Conservation (phyloP, 2,797 vertebrate genomes). For the Manis crassicaudata region DNA sequence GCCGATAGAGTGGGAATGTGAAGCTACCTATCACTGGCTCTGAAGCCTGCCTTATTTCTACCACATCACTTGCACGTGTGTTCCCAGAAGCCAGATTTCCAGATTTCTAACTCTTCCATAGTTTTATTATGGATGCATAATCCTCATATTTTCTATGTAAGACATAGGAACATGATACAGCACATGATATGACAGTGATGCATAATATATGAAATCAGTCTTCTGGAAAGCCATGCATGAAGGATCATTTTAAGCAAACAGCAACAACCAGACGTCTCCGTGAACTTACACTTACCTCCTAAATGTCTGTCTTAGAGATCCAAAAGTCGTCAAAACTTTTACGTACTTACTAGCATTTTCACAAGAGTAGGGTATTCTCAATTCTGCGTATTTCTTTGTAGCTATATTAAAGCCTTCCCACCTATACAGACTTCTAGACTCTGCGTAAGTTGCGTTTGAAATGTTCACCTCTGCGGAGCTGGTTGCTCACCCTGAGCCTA, state of each 20-base stretch:
- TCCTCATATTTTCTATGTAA: constrained; percentile 27
- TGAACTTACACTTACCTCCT: constrained; percentile 2
- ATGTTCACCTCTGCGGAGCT: not conserved
- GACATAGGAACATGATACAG: not conserved
- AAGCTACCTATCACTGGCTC: not conserved
- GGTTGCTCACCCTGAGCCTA: not conserved
- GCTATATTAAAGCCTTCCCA: not conserved
- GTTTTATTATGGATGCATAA: not conserved
- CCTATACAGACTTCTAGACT: not conserved
- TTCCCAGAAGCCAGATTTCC: not conserved
- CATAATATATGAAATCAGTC: not conserved
- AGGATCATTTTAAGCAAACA: not conserved
- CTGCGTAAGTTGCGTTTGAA: constrained; percentile 8
- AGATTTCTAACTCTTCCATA: not conserved
- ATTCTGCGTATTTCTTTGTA: not conserved
- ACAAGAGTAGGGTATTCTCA: not conserved
- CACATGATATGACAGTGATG: not conserved
- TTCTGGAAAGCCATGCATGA: not conserved
- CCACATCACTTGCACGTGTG: not conserved
- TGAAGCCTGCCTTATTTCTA: not conserved
- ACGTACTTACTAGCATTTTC: not conserved
- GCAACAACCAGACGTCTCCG: not conserved
- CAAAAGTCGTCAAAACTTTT: not conserved
- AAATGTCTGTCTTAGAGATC: not conserved
- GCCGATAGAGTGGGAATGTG: not conserved